phyloP scores from a whole-genome alignment of 1,140 invertebrate species.

The Archegozetes longisetosus region DNA sequence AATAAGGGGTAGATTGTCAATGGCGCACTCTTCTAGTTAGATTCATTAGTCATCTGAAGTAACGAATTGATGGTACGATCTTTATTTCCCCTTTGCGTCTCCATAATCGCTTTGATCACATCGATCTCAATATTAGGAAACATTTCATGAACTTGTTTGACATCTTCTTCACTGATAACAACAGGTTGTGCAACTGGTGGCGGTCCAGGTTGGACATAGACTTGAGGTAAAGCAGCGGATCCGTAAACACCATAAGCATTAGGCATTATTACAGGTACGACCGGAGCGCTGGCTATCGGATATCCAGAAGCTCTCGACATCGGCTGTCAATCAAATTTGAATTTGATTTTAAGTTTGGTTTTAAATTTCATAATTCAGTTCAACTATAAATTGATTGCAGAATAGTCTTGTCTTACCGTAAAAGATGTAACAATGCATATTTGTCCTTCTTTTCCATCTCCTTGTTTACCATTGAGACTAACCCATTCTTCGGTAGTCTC shows the following conservation, averaged over 20 bases:
- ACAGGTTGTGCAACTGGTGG: slow-evolving; percentile 3
- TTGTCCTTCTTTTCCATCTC: slow-evolving; percentile 76
- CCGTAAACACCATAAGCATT: background rate
- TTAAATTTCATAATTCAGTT: too few relatives aligned
- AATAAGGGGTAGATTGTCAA: too few relatives aligned
- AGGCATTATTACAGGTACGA: background rate
- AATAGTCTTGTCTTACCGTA: too few relatives aligned
- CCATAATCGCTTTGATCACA: slow-evolving; percentile 74
- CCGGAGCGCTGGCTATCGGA: background rate
- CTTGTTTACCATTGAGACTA: slow-evolving; percentile 73
- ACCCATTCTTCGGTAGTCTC: slow-evolving; percentile 89
- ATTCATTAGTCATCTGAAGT: slow-evolving; percentile 46
- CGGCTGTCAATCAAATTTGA: background rate
- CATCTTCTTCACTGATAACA: slow-evolving; percentile 15
- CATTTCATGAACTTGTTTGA: slow-evolving; percentile 70
- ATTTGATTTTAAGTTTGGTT: too few relatives aligned
- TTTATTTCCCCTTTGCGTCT: slow-evolving; percentile 75
- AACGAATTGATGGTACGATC: slow-evolving; percentile 76
- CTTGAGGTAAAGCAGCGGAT: background rate
- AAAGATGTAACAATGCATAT: slow-evolving; percentile 42
- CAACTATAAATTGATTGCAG: too few relatives aligned
- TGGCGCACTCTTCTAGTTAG: too few relatives aligned
- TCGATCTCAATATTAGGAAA: slow-evolving; percentile 86
- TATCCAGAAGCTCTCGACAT: background rate
- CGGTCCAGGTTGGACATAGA: background rate